Conservation (phyloP, 2,797 vertebrate genomes). For the Forpus xanthops region DNA sequence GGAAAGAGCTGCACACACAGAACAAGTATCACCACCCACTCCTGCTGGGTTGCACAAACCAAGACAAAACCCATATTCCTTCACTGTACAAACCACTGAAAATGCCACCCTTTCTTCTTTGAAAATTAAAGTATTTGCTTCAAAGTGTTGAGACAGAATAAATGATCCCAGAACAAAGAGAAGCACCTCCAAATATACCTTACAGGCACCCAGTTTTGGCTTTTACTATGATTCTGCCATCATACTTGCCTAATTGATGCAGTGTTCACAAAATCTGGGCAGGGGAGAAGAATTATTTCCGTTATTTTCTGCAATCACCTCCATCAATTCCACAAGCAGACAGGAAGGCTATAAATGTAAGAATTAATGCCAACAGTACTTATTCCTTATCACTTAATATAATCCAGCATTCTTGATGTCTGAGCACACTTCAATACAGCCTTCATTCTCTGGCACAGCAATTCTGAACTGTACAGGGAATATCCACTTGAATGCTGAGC, state of each 20-base stretch:
- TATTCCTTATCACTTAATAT: not conserved
- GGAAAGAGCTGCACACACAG: not conserved
- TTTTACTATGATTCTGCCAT: not conserved
- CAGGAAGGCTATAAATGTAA: not conserved
- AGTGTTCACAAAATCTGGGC: rapidly evolving
- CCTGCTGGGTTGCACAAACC: not conserved
- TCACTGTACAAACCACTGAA: not conserved
- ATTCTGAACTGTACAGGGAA: not conserved
- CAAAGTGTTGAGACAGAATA: not conserved
- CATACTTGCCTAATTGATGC: not conserved
- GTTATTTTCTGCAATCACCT: not conserved
- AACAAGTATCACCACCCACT: not conserved
- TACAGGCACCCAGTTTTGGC: not conserved
- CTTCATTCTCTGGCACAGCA: not conserved
- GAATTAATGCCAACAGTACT: not conserved
- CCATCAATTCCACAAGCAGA: not conserved
- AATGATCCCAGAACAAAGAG: not conserved
- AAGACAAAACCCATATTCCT: not conserved
- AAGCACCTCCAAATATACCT: not conserved
- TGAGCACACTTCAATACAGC: not conserved
- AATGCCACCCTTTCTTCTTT: not conserved
- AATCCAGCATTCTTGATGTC: not conserved
- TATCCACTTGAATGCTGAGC: not conserved
- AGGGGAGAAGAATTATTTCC: not conserved
- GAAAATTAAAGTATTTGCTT: not conserved